phyloP scores from a whole-genome alignment of 2,888 invertebrate genomes.

The Laothoe populi region DNA sequence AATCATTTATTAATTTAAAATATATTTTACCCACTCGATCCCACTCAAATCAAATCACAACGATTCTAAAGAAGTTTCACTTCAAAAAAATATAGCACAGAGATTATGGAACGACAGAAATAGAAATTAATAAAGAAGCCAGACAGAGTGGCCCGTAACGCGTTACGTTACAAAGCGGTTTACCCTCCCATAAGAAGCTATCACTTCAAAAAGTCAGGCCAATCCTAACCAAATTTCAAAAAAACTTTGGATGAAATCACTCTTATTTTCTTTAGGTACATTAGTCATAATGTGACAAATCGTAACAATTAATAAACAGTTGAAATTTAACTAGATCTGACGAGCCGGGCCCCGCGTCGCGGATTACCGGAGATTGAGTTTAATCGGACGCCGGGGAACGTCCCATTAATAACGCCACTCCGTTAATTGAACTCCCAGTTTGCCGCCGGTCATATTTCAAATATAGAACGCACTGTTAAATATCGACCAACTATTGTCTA shows the following conservation, averaged over 20 bases:
- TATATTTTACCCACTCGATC: too few relatives aligned
- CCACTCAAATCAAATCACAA: too few relatives aligned
- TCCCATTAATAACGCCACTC: constrained; percentile 77
- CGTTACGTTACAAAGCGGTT: too few relatives aligned
- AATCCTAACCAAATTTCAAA: too few relatives aligned
- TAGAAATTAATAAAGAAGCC: too few relatives aligned
- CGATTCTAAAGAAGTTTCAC: too few relatives aligned
- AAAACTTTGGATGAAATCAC: not conserved
- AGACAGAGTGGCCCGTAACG: too few relatives aligned
- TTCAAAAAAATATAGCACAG: too few relatives aligned
- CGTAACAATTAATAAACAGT: constrained; percentile 19
- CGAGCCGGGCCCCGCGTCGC: constrained; percentile 55
- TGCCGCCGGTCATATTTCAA: constrained; percentile 73
- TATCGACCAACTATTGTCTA: constrained; percentile 39
- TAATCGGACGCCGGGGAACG: constrained; percentile 75
- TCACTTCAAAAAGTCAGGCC: not conserved
- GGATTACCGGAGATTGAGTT: constrained; percentile 81
- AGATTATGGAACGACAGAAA: too few relatives aligned
- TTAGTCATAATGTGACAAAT: constrained; percentile 16
- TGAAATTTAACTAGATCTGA: constrained; percentile 38
- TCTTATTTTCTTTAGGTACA: not conserved
- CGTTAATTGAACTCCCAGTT: constrained; percentile 76
- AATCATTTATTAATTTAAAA: too few relatives aligned
- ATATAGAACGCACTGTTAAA: constrained; percentile 59
- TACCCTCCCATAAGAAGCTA: too few relatives aligned